Evolutionary conservation across 1,140 invertebrate genomes (phyloP), one percentile per base, ranked within the genome.

Genomic region (Aphidius ervi): DNA sequence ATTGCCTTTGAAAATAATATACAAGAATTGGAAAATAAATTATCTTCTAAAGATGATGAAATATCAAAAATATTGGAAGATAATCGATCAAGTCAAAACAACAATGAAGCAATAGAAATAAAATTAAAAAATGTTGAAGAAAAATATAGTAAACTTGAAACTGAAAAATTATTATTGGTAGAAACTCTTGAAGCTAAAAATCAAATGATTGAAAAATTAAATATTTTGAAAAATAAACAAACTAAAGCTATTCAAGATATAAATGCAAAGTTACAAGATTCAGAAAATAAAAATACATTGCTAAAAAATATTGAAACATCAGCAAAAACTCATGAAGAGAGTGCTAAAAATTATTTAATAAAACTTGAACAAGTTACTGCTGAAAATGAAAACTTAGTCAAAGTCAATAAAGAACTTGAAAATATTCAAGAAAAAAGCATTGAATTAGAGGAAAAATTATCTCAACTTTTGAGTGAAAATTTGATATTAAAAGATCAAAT

Each of bases 161-260:
- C 8, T 8, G 50, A 52, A 39, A 52, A 39, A 4, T 40, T 39
- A 5, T n/a, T n/a, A 23, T 46, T 62, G 23, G 52, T 52, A 16
- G 55, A 57, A 10, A 52, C 49, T 8, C 9, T 67, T 6, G 45
- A 65, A 5, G 47, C 16, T 3, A 67, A 74, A 59, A 37, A 58
- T 16, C 50, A 57, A 31, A 56, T 69, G 42, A 54, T 69, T 5
- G 64, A 70, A 31, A 67, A 70, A 54, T 59, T 73, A 37, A 70
- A 69, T 46, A 31, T 23, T 10, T 23, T 69, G 7, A 68, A 66
- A 50, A 63, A 68, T 23, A 66, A 70, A 56, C 67, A 74, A 8
- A 63, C 64, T 57, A 59, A 68, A 53, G 66, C 62, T 16, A 66
- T 75, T 45, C 68, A 77, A 46, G 65, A 73, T 40, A 56, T 73